These are phyloP conservation scores for Caenorhabditis sinica DNA, from an alignment of 2,888 invertebrate species.

Conservation along the genomic window DNA sequence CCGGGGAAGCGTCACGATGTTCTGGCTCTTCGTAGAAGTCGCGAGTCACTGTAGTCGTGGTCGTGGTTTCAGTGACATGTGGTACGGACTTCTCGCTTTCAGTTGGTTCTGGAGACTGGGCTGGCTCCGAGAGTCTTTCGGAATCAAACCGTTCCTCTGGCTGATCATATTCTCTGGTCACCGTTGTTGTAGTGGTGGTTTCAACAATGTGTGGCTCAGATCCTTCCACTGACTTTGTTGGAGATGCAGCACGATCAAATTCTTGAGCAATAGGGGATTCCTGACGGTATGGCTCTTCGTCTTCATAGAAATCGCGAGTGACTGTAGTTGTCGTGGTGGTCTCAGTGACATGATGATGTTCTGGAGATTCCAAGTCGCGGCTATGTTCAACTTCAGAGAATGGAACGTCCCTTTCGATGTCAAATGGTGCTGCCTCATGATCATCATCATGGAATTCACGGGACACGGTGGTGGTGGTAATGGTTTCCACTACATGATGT, in stretches of 20 bases:
- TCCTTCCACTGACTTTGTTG: no score
- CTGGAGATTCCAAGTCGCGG: no score
- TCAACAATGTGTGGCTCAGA: no score
- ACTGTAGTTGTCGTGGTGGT: slow-evolving; percentile 33
- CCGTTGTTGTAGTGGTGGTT: slow-evolving; percentile 8
- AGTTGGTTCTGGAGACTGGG: slow-evolving; percentile 31
- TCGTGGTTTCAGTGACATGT: slow-evolving; percentile 36
- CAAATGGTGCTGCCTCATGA: not conserved
- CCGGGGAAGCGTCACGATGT: slow-evolving; percentile 8
- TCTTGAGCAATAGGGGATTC: no score
- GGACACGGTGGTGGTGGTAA: slow-evolving; percentile 20
- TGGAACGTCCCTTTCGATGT: no score
- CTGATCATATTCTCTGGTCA: slow-evolving; percentile 33
- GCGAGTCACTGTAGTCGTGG: slow-evolving; percentile 45
- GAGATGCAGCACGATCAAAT: no score
- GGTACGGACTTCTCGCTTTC: slow-evolving; percentile 17
- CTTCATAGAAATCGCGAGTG: slow-evolving; percentile 30
- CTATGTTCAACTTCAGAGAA: slow-evolving; percentile 26
- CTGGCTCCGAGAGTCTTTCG: slow-evolving; percentile 34
- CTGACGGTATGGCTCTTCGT: no score
- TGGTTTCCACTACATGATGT: slow-evolving; percentile 9
- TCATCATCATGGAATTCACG: slow-evolving; percentile 9
- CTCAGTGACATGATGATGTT: not conserved
- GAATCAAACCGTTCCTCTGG: slow-evolving; percentile 7
- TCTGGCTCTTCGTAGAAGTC: slow-evolving; percentile 34